A percentile compares a stretch with the other conserved stretches of the same genome.
These are phyloP conservation scores for Dasysyrphus albostriatus DNA, from an alignment of 2,888 invertebrate genomes.

Conservation along the genomic window DNA sequence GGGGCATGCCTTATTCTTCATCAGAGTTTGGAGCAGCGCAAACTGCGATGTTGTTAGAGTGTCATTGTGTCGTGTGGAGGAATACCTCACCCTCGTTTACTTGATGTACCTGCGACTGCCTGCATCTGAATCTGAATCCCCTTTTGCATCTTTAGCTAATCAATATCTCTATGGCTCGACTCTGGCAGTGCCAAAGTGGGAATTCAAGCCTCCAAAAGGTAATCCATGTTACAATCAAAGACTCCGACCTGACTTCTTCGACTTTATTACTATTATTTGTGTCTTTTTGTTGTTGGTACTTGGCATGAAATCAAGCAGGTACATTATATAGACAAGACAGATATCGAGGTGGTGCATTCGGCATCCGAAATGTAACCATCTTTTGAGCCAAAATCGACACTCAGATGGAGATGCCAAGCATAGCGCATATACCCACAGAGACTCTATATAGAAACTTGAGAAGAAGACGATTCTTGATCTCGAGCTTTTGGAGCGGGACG, in stretches of 20 bases:
- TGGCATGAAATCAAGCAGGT: constrained; percentile 52
- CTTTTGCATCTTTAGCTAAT: constrained; percentile 70
- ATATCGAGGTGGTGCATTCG: constrained; percentile 65
- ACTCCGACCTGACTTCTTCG: constrained; percentile 75
- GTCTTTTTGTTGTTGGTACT: constrained; percentile 21
- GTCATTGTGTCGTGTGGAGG: constrained; percentile 66
- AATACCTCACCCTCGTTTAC: constrained; percentile 68
- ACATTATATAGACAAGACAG: constrained; percentile 49
- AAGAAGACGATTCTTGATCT: constrained; percentile 30
- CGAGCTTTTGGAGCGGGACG: constrained; percentile 39
- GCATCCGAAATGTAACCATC: constrained; percentile 59
- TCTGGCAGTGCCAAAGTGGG: constrained; percentile 61
- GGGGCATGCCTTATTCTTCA: constrained; percentile 66
- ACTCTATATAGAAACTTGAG: not conserved
- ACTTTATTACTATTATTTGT: constrained; percentile 76
- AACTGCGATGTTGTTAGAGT: constrained; percentile 57
- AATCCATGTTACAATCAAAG: constrained; percentile 76
- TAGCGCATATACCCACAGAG: not conserved
- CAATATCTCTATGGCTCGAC: constrained; percentile 65
- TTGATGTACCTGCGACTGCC: constrained; percentile 29
- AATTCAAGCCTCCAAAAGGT: constrained; percentile 72
- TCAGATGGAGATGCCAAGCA: constrained; percentile 33
- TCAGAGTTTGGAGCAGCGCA: constrained; percentile 45
- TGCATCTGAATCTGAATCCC: constrained; percentile 24
- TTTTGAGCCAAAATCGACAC: constrained; percentile 50